phyloP scores from a whole-genome alignment of 2,888 invertebrate species.

The Ennomos erosarius region DNA sequence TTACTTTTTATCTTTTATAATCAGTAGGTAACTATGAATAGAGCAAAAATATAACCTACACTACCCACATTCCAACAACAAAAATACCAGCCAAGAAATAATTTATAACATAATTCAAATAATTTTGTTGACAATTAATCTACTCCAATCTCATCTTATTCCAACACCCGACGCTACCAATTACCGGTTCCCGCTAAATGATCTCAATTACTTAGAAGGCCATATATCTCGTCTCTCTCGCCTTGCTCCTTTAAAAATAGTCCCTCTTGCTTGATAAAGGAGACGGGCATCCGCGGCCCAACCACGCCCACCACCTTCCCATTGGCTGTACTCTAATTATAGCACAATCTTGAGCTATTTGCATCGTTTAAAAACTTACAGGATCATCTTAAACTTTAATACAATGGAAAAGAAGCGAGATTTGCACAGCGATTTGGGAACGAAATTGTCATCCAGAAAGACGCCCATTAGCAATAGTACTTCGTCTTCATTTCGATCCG shows the following conservation, averaged over 20 bases:
- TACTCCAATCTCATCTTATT: constrained; percentile 30
- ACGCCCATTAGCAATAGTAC: constrained; percentile 81
- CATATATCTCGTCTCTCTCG: constrained; percentile 78
- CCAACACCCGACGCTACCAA: constrained; percentile 15
- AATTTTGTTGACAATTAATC: constrained; percentile 26
- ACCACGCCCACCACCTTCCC: constrained; percentile 67
- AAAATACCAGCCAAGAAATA: too few relatives aligned
- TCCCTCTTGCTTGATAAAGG: constrained; percentile 72
- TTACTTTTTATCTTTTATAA: too few relatives aligned
- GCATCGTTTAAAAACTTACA: constrained; percentile 68
- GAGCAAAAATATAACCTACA: too few relatives aligned
- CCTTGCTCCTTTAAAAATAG: constrained; percentile 66
- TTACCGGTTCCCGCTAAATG: constrained; percentile 69
- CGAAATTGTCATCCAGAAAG: constrained; percentile 77
- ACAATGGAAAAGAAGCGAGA: constrained; percentile 18
- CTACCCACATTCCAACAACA: too few relatives aligned
- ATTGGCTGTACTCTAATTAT: constrained; percentile 82
- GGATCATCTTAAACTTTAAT: constrained; percentile 45
- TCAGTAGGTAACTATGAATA: too few relatives aligned
- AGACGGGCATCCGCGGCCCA: constrained; percentile 59
- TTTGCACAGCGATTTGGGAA: constrained; percentile 38
- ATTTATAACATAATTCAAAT: background rate
- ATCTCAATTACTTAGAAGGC: constrained; percentile 78
- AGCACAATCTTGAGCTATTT: constrained; percentile 77
- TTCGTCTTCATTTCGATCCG: constrained; percentile 75